Evolutionary conservation across 2,797 vertebrate species (phyloP).

Genomic region (Enteromius argenteus): DNA sequence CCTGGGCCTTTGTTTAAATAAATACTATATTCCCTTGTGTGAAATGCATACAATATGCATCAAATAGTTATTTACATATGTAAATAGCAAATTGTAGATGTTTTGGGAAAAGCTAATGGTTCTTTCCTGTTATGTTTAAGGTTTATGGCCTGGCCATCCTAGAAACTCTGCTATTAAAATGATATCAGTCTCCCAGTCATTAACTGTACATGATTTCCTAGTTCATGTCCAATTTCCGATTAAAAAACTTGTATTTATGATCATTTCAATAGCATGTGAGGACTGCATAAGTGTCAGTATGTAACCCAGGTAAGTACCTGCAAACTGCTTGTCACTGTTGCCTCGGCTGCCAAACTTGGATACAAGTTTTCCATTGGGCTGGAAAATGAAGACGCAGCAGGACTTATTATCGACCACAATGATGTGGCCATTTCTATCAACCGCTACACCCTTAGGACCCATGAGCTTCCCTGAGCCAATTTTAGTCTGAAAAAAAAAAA

Average conservation of each 20-base stretch:
- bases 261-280: neutral
- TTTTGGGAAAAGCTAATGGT: neutral
- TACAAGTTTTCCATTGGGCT: constrained; percentile 95
- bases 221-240: neutral
- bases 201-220: neutral
- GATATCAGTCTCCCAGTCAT: neutral
- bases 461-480: constrained; percentile 96
- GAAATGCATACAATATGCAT: neutral
- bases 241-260: neutral
- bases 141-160: neutral
- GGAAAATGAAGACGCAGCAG: constrained; percentile 98
- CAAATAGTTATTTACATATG: neutral
- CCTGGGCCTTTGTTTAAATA: neutral
- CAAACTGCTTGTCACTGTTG: constrained; percentile 98
- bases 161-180: neutral
- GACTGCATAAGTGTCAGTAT: constrained; percentile 28
- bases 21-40: neutral
- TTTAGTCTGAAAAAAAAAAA: constrained; percentile 82
- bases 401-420: constrained; percentile 99
- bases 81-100: neutral
- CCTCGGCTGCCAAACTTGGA: constrained; percentile 96
- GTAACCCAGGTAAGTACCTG: constrained; percentile 87
- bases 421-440: constrained; percentile 95
- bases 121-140: no score
- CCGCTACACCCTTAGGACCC: constrained; percentile 97